phyloP scores from a whole-genome alignment of 2,113 vertebrate species.

The Tragelaphus buxtoni region DNA sequence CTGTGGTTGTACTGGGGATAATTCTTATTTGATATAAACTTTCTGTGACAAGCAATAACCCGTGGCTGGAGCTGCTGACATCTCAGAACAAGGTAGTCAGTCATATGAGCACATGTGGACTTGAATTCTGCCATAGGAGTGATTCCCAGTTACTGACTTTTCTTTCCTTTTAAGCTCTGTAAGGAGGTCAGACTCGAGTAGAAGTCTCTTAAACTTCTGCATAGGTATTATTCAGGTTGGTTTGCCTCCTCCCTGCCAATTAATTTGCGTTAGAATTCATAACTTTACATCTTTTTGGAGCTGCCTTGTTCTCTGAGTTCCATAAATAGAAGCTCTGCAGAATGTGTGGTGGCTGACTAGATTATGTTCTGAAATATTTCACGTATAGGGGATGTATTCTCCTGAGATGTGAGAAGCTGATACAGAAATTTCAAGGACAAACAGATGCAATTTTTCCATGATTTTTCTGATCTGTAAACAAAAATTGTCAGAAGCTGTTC shows the following conservation, averaged over 20 bases:
- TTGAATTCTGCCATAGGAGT: background rate
- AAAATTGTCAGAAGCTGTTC: background rate
- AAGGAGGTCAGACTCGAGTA: background rate
- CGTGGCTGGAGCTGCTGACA: background rate
- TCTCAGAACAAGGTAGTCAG: background rate
- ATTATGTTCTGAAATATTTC: slow-evolving; percentile 42
- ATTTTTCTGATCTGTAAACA: slow-evolving; percentile 28
- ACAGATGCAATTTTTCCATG: slow-evolving; percentile 15
- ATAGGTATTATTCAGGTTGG: background rate
- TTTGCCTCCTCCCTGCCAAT: slow-evolving; percentile 9
- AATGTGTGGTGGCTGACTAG: slow-evolving; percentile 28
- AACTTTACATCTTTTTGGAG: background rate
- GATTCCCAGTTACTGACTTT: background rate
- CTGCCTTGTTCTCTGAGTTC: slow-evolving; percentile 6
- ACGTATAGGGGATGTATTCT: background rate
- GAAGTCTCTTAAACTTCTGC: background rate
- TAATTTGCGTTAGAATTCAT: slow-evolving; percentile 19
- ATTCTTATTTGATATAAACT: background rate
- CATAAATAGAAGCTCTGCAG: slow-evolving; percentile 43
- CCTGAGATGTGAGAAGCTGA: background rate
- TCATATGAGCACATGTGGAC: background rate
- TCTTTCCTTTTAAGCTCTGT: background rate
- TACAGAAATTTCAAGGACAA: slow-evolving; percentile 4
- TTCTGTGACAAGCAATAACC: background rate
- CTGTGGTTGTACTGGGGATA: background rate